Evolutionary conservation across 2,113 vertebrate genomes (phyloP), one percentile per base, ranked within the genome.

Genomic region (Glaucomys volans): DNA sequence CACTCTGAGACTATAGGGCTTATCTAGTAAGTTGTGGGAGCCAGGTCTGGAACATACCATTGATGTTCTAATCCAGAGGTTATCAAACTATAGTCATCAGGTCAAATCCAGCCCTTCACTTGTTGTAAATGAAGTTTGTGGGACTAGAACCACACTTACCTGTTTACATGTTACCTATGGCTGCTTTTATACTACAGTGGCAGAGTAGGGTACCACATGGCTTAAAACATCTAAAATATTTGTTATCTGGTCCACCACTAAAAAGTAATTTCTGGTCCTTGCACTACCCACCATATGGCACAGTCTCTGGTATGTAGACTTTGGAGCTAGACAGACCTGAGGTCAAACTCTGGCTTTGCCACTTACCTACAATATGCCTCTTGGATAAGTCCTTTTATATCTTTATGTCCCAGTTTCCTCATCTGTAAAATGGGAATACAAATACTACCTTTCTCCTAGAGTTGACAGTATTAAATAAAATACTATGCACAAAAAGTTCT

Each of bases 381-480:
- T 94, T 80, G 32, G 69, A 50, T 24, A 90, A 87, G 30, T 94
- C 9, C 9, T 87, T 94, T 87, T 85, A 67, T 4, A 30, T 77
- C n/a, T 77, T 4, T 59, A 8, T 85, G n/a, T 37, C 80, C 83
- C 30, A 47, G 20, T 87, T 91, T 94, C 40, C 59, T 95, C 37
- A 62, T 54, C 26, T 92, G 28, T 87, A 87, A 92, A 94, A 84
- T 42, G 75, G 17, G 42, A 95, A 77, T 77, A 67, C 66, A 85
- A 86, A 72, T 50, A 95, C 50, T 82, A 37, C 54, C 17, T 93
- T 18, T 86, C 20, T 90, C 59, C 17, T 42, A 84, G 35, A 20
- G 11, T 66, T 86, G 8, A 17, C 80, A 96, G 75, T 32, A 66
- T 80, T 92, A 87, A 94, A 75, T 93, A 64, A 80, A 83, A 71